Evolutionary conservation across 2,113 vertebrate genomes (phyloP).

Genomic region (Cephalopholis sonnerati): DNA sequence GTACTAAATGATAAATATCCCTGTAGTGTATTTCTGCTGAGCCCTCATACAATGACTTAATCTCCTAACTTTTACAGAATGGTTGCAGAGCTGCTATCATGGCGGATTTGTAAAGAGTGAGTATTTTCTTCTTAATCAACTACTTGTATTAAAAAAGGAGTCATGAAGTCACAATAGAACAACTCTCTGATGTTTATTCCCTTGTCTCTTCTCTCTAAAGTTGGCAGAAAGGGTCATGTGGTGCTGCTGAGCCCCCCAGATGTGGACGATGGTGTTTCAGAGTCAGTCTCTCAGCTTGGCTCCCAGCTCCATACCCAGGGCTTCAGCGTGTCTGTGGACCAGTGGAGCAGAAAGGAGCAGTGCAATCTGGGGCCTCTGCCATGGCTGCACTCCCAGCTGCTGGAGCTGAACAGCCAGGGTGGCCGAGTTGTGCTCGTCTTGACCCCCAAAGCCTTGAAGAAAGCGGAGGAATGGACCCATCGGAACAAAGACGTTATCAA

Average conservation of each 20-base stretch:
- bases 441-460: conserved; percentile 81
- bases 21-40: neutral
- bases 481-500: neutral
- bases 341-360: conserved; percentile 87
- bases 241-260: conserved; percentile 90
- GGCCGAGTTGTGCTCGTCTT: conserved; percentile 87
- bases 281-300: conserved; percentile 80
- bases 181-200: conserved; percentile 4
- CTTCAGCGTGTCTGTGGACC: conserved; percentile 86
- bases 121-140: conserved; percentile 7
- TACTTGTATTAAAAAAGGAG: neutral
- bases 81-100: conserved; percentile 61
- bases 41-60: neutral
- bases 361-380: conserved; percentile 84
- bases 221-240: conserved; percentile 53
- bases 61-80: conserved; percentile 66
- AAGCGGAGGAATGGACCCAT: conserved; percentile 77
- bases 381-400: conserved; percentile 90
- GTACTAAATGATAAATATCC: neutral
- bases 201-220: conserved; percentile 50
- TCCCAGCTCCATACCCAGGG: conserved; percentile 82
- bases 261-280: conserved; percentile 65
- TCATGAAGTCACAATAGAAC: neutral
- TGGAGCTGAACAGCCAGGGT: conserved; percentile 70
- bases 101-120: conserved; percentile 64